phyloP scores from a whole-genome alignment of 2,797 vertebrate genomes.

The Anniella stebbinsi region DNA sequence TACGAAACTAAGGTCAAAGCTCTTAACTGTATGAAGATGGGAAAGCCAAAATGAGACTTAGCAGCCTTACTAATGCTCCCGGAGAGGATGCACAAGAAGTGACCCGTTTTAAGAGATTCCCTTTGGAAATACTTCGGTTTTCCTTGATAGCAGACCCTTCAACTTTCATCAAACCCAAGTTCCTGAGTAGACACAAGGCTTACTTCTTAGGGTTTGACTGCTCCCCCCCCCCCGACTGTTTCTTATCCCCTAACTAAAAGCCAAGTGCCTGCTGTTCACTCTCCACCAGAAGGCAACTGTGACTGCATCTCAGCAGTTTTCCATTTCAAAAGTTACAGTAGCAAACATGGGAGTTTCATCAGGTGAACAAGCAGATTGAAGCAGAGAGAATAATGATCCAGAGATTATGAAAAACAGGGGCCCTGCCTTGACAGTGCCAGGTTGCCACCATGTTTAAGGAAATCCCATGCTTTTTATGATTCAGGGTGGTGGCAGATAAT shows the following conservation, averaged over 20 bases:
- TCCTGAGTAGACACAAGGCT: conserved; percentile 44
- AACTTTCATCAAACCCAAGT: conserved; percentile 25
- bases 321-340: background rate
- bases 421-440: no score
- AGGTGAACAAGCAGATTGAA: conserved; percentile 14
- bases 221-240: background rate
- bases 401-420: background rate
- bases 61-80: background rate
- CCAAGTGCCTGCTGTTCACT: background rate
- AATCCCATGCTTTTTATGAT: no score
- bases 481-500: no score
- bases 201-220: conserved; percentile 49
- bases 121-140: conserved; percentile 34
- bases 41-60: background rate
- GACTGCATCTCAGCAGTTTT: background rate
- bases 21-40: background rate
- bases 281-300: background rate
- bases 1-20: background rate
- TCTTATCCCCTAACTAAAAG: conserved; percentile 39
- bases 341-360: conserved; percentile 17
- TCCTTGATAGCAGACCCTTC: background rate
- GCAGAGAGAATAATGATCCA: background rate
- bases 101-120: background rate
- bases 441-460: no score
- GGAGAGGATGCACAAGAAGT: background rate